A percentile compares a stretch with the other conserved stretches of the same genome.
These are phyloP conservation scores for Andrena praecox DNA, from an alignment of 2,888 invertebrate genomes.

Conservation along the genomic window DNA sequence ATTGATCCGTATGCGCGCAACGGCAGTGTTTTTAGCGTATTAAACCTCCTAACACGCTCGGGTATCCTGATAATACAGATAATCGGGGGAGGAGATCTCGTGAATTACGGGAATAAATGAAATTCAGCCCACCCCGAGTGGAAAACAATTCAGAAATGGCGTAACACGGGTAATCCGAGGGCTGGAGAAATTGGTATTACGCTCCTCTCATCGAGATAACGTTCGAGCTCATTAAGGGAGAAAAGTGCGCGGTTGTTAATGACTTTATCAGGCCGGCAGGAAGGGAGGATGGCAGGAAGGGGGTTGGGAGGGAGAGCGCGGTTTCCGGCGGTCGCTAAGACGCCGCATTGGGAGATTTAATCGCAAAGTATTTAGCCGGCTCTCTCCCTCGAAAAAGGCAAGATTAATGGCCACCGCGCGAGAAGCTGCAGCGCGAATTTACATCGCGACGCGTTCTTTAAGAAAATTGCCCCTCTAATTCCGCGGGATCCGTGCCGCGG, in stretches of 20 bases:
- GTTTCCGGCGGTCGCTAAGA: conserved; percentile 61
- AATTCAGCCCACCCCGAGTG: conserved; percentile 7
- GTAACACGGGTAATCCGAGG: conserved; percentile 45
- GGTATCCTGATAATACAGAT: conserved; percentile 6
- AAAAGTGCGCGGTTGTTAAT: conserved; percentile 68
- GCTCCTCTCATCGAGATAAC: conserved; percentile 54
- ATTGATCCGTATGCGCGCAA: no score
- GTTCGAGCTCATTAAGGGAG: conserved; percentile 63
- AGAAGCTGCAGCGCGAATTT: conserved; percentile 51
- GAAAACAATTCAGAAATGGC: conserved; percentile 18
- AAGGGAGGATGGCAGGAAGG: conserved; percentile 2
- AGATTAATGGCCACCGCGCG: conserved; percentile 52
- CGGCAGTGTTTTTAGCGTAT: no score
- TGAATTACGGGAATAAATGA: not conserved
- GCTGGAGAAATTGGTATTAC: conserved; percentile 49
- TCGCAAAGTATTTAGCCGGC: conserved; percentile 63
- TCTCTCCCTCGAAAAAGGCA: conserved; percentile 31
- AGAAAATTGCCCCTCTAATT: conserved; percentile 58
- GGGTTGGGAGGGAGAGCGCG: conserved; percentile 4
- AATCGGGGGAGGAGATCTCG: not conserved
- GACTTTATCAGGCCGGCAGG: conserved; percentile 62
- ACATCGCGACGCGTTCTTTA: conserved; percentile 53
- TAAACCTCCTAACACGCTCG: not conserved
- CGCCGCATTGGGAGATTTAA: conserved; percentile 68
- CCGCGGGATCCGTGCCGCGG: conserved; percentile 18